Base-by-base conservation (phyloP, 2,888 invertebrate genomes). In the Caradrina kadenii region DNA sequence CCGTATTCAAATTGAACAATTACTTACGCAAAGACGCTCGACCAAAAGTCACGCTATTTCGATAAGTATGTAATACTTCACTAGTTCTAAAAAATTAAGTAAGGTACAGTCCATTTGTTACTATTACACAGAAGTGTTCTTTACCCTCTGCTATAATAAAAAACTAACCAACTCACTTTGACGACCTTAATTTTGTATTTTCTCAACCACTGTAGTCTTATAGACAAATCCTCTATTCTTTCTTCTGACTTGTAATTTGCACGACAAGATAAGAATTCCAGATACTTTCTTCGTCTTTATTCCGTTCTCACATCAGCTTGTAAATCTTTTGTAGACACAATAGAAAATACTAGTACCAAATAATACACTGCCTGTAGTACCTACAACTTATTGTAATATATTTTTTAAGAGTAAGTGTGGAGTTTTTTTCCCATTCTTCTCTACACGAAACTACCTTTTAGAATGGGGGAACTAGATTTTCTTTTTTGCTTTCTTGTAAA, bases 241-340 rank as follows among this genome's bases (percentile, higher is more conserved):
- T 58, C 22, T 45, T 45, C 48, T 56, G 31, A 66, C 56, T 73
- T 60, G 66, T 62, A 78, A 78, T 78, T 78, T 78, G 48, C 59
- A 55, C 63, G 56, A 78, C 49, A 49, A 55, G 60, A 68, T 60
- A 70, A 63, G 39, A 64, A 64, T 66, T 69, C 58, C 31, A 56
- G 70, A 76, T 59, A 68, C 45, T 54, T 22, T 69, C 63, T 77
- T 78, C 78, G 42, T 69, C n/a, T 66, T 55, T 64, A 78, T 67
- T 74, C 49, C 35, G 56, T 52, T 54, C 70, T 76, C 54, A 63
- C 63, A 64, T 64, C 65, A 42, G 50, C 55, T 68, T 68, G 39
- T 68, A 66, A 56, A 74, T 68, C 70, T 63, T 75, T 79, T 79
- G 65, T 66, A 69, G 62, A 58, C 49, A 19, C 48, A 69, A 66